Evolutionary conservation across 2,888 invertebrate species (phyloP).

Genomic region (Molanna angustata): DNA sequence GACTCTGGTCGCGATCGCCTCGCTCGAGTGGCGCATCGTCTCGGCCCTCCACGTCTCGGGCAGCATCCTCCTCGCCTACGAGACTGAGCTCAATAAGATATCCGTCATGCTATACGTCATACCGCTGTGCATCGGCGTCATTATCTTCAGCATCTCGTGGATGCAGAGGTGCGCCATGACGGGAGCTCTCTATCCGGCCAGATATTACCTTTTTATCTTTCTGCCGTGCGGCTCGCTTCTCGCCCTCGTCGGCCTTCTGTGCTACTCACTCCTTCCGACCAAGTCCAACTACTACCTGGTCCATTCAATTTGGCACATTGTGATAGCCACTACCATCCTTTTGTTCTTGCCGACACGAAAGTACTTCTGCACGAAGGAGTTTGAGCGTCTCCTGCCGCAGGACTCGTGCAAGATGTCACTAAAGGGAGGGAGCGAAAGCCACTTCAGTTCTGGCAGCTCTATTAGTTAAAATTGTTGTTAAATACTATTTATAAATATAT

Average conservation of each 20-base stretch:
- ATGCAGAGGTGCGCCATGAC: constrained; percentile 60
- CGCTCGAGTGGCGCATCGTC: constrained; percentile 56
- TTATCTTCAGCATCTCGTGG: constrained; percentile 70
- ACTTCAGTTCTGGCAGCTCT: too few species aligned
- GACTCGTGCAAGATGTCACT: too few species aligned
- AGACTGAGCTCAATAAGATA: constrained; percentile 78
- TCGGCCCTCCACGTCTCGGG: constrained; percentile 72
- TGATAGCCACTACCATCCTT: constrained; percentile 76
- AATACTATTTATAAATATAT: too few species aligned
- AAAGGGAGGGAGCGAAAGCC: too few species aligned
- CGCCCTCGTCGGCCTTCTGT: constrained; percentile 69
- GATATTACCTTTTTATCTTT: constrained; percentile 58
- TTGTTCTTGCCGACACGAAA: constrained; percentile 71
- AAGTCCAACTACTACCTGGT: constrained; percentile 83
- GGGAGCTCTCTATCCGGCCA: constrained; percentile 60
- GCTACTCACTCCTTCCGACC: constrained; percentile 82
- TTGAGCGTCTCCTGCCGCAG: too few species aligned
- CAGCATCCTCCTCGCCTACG: constrained; percentile 73
- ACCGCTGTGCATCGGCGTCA: constrained; percentile 67
- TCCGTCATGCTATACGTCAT: constrained; percentile 74
- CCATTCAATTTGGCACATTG: constrained; percentile 86
- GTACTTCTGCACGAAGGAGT: constrained; percentile 48
- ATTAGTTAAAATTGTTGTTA: too few species aligned
- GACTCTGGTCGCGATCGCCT: constrained; percentile 80
- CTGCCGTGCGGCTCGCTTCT: constrained; percentile 68